These are phyloP conservation scores for Drosophila differens DNA, from an alignment of 2,888 invertebrate species.

Conservation along the genomic window DNA sequence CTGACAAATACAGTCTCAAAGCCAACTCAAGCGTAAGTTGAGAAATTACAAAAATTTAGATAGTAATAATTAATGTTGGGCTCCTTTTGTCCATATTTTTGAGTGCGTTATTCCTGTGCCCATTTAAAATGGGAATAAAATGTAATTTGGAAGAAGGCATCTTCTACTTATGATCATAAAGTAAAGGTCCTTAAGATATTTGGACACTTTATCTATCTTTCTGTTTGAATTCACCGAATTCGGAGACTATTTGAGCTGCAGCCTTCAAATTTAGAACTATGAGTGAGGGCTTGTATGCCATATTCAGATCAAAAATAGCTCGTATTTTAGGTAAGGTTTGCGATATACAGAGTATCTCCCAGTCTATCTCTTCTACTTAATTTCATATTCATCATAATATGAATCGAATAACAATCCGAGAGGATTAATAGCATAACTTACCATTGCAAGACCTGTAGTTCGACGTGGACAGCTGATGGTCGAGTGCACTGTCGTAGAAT, in stretches of 20 bases:
- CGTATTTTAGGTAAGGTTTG: not conserved
- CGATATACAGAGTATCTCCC: too few species aligned
- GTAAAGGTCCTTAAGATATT: too few species aligned
- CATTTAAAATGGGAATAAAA: not conserved
- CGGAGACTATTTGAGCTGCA: not conserved
- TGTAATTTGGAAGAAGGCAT: not conserved
- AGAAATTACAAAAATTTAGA: not conserved
- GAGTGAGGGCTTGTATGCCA: not conserved
- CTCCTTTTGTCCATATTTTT: not conserved
- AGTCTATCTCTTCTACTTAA: not conserved
- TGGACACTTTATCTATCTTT: too few species aligned
- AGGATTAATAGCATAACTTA: conserved; percentile 30
- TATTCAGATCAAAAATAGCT: not conserved
- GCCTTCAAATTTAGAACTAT: not conserved
- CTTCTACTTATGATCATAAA: too few species aligned
- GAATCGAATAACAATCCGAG: not conserved
- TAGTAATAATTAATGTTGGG: not conserved
- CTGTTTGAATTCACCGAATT: too few species aligned
- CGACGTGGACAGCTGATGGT: conserved; percentile 72
- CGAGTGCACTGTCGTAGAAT: conserved; percentile 83
- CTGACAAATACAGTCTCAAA: conserved; percentile 11
- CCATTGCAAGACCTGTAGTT: conserved; percentile 80
- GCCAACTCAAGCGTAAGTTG: conserved; percentile 24
- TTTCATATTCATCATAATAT: too few species aligned
- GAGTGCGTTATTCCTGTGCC: not conserved